These are phyloP conservation scores for Oncorhynchus tshawytscha DNA, from an alignment of 2,113 vertebrate genomes.

Conservation along the genomic window DNA sequence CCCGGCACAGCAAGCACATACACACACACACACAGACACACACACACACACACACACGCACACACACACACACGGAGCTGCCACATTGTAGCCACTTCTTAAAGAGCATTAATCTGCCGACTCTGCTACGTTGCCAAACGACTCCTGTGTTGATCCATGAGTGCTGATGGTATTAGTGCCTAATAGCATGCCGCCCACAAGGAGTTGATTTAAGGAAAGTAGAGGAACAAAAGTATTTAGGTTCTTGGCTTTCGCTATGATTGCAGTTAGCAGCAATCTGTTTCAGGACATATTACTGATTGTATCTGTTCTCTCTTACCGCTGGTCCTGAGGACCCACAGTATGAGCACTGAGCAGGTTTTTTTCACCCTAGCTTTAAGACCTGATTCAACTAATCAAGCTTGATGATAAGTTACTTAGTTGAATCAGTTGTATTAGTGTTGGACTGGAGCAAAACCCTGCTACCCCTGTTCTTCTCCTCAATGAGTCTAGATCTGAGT, in stretches of 20 bases:
- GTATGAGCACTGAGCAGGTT: not conserved
- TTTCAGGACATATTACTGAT: not conserved
- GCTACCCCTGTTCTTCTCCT: too few species aligned
- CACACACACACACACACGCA: too few species aligned
- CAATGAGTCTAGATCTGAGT: not conserved
- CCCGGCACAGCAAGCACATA: not conserved
- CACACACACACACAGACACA: too few species aligned
- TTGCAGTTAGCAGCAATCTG: not conserved
- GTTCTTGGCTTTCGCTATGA: not conserved
- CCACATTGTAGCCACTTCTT: conserved; percentile 35
- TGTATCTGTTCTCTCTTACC: not conserved
- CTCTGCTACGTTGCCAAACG: conserved; percentile 43
- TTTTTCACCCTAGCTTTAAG: too few species aligned
- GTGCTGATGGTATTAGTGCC: conserved; percentile 51
- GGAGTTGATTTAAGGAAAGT: conserved; percentile 47
- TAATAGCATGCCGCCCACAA: conserved; percentile 49
- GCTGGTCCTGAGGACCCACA: not conserved
- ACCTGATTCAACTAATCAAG: not conserved
- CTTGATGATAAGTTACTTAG: too few species aligned
- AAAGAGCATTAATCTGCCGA: conserved; percentile 53
- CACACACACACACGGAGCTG: conserved; percentile 15
- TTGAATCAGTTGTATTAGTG: too few species aligned
- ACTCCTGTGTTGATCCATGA: conserved; percentile 44
- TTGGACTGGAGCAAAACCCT: too few species aligned
- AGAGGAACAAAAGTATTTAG: conserved; percentile 10